A percentile compares a stretch with the other conserved stretches of the same genome.
phyloP scores from a whole-genome alignment of 2,888 invertebrate genomes.

The Andrena bicolor region DNA sequence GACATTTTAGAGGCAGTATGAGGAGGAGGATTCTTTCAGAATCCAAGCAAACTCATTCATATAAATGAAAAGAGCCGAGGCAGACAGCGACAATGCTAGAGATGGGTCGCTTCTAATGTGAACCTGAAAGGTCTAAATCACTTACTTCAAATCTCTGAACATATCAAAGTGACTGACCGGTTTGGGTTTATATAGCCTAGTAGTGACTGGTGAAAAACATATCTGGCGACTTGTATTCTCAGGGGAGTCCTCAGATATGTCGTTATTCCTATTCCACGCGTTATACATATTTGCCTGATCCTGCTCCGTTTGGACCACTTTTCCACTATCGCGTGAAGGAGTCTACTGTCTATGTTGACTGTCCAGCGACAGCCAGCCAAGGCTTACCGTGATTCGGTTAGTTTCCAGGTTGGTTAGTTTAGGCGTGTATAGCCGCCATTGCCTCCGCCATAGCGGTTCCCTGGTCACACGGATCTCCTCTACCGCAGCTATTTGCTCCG shows the following conservation, averaged over 20 bases:
- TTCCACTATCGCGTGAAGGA: background rate
- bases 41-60: too few relatives aligned
- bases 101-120: too few relatives aligned
- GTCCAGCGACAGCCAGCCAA: constrained; percentile 38
- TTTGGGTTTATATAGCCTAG: too few relatives aligned
- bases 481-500: constrained; percentile 65
- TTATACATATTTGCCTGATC: background rate
- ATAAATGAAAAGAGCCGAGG: too few relatives aligned
- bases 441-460: constrained; percentile 7
- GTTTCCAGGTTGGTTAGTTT: constrained; percentile 68
- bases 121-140: too few relatives aligned
- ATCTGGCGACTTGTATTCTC: too few relatives aligned
- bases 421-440: constrained; percentile 57
- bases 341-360: constrained; percentile 53
- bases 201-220: too few relatives aligned
- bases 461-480: constrained; percentile 37
- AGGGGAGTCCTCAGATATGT: background rate
- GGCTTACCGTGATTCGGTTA: constrained; percentile 56
- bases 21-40: too few relatives aligned
- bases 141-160: too few relatives aligned
- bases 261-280: background rate
- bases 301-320: background rate
- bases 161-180: too few relatives aligned
- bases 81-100: too few relatives aligned
- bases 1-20: too few relatives aligned